Percentiles rank a stretch among this genome's conserved stretches.
phyloP scores from a whole-genome alignment of 2,888 invertebrate genomes.

The Ecdyonurus torrentis region DNA sequence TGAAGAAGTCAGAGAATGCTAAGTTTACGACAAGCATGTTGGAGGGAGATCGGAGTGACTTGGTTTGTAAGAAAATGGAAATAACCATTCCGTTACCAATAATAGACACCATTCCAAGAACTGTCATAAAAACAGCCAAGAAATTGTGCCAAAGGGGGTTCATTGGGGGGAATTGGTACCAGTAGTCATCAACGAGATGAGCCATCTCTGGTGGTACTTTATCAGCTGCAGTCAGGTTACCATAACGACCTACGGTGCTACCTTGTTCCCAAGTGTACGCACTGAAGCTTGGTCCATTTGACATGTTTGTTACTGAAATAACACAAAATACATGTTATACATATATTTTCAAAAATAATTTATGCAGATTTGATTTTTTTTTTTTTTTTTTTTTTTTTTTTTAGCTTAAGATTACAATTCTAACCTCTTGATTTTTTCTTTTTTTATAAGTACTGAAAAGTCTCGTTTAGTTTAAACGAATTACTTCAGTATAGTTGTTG shows the following conservation, averaged over 20 bases:
- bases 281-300: neutral
- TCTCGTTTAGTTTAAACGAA: too few relatives aligned
- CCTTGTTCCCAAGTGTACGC: slow-evolving; percentile 34
- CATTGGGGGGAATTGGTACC: slow-evolving; percentile 21
- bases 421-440: too few relatives aligned
- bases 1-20: slow-evolving; percentile 27
- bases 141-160: slow-evolving; percentile 20
- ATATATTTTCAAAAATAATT: too few relatives aligned
- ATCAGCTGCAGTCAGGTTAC: slow-evolving; percentile 68
- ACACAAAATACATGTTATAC: too few relatives aligned
- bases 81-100: slow-evolving; percentile 20
- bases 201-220: slow-evolving; percentile 55
- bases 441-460: too few relatives aligned
- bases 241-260: slow-evolving; percentile 50
- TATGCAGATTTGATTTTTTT: too few relatives aligned
- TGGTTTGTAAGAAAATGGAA: slow-evolving; percentile 19
- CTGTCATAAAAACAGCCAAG: slow-evolving; percentile 20
- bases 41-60: slow-evolving; percentile 25
- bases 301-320: too few relatives aligned
- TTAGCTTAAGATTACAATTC: too few relatives aligned
- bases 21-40: slow-evolving; percentile 29
- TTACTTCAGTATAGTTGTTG: too few relatives aligned
- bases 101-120: slow-evolving; percentile 19
- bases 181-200: slow-evolving; percentile 50
- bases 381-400: too few relatives aligned